phyloP scores from a whole-genome alignment of 2,113 vertebrate species.

The Capreolus pygargus region DNA sequence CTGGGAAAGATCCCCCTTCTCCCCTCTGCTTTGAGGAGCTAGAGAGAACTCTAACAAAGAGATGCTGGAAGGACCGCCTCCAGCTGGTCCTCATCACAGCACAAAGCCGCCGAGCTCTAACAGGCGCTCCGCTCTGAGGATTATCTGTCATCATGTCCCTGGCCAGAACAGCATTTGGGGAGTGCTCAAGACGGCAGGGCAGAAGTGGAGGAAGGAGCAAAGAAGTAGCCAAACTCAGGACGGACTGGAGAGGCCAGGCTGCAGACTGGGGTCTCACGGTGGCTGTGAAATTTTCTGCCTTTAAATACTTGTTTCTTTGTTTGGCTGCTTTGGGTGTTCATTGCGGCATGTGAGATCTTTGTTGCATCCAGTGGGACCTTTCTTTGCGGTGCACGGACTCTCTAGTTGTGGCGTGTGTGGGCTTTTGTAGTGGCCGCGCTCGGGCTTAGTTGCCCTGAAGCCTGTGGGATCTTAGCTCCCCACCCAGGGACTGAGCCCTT shows the following conservation, averaged over 20 bases:
- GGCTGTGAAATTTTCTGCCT: not conserved
- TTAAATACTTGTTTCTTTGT: not conserved
- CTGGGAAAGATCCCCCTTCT: not conserved
- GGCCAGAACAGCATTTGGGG: not conserved
- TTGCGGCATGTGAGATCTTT: not conserved
- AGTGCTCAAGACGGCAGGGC: not conserved
- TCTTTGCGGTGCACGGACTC: not conserved
- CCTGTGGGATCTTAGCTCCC: not conserved
- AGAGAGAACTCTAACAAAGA: slow-evolving; percentile 19
- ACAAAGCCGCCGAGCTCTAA: not conserved
- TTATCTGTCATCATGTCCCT: not conserved
- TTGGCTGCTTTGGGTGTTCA: not conserved
- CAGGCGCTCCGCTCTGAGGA: not conserved
- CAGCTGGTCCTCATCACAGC: not conserved
- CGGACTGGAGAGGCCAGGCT: not conserved
- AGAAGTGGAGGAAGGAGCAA: not conserved
- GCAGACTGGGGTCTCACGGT: not conserved
- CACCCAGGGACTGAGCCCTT: not conserved
- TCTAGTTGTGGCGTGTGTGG: rapidly evolving
- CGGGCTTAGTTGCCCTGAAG: not conserved
- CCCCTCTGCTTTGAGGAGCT: not conserved
- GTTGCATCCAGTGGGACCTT: not conserved
- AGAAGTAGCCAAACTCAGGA: not conserved
- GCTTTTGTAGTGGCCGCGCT: not conserved
- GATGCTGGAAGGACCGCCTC: not conserved